These are phyloP conservation scores for Acrocephalus arundinaceus DNA, from an alignment of 2,113 vertebrate species.

Conservation along the genomic window DNA sequence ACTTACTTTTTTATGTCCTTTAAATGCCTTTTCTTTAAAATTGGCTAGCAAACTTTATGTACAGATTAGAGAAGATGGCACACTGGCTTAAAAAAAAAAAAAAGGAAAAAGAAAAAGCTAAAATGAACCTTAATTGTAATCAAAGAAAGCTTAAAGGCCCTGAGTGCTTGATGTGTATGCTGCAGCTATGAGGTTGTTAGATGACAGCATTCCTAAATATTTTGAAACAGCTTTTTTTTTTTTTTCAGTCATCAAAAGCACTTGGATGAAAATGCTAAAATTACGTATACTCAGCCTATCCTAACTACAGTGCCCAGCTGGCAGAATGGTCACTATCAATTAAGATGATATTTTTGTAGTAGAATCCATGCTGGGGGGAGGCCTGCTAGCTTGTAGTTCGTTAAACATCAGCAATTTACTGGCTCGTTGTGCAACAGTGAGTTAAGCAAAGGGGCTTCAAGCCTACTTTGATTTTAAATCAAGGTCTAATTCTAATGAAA, in stretches of 20 bases:
- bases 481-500: slow-evolving; percentile 87
- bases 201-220: slow-evolving; percentile 32
- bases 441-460: slow-evolving; percentile 81
- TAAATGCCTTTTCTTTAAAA: slow-evolving; percentile 28
- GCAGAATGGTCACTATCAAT: background rate
- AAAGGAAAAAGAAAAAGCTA: slow-evolving; percentile 61
- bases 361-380: background rate
- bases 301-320: background rate
- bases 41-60: slow-evolving; percentile 26
- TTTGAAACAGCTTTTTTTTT: slow-evolving; percentile 4
- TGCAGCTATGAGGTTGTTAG: slow-evolving; percentile 4
- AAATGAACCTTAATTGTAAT: slow-evolving; percentile 81
- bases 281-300: background rate
- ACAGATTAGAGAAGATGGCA: slow-evolving; percentile 73
- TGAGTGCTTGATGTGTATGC: slow-evolving; percentile 20
- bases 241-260: background rate
- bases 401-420: background rate
- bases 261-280: slow-evolving; percentile 27
- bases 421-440: background rate
- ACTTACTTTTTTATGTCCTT: background rate
- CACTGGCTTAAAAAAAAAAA: slow-evolving; percentile 62
- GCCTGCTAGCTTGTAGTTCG: background rate
- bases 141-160: slow-evolving; percentile 78
- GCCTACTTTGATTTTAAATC: slow-evolving; percentile 90
- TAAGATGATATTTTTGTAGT: background rate